Base-by-base conservation (phyloP, 1,140 invertebrate species). In the Bombus fervidus region DNA sequence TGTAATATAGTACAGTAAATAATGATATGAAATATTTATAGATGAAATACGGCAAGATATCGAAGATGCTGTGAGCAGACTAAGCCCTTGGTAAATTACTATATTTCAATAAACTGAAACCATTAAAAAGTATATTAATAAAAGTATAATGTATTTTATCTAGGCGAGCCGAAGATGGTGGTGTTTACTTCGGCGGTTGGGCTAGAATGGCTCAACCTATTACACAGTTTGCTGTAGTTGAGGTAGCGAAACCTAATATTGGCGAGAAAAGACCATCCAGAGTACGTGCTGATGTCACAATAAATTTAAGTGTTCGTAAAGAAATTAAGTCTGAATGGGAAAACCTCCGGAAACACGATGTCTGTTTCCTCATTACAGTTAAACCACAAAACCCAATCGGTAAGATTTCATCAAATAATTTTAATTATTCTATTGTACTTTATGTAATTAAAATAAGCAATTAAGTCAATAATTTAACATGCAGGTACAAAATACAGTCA, bases 41-140 rank as follows among this genome's bases (percentile, higher is more conserved):
- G 98, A 99, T 96, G 99, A 99, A 96, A 99, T 99, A 86, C 96
- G 99, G 57, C 99, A 99, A 95, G 99, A 99, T 92, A 98, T 99
- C 81, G 99, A 99, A 96, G 99, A 99, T 96, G 97, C 98, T 10
- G 97, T 99, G 0, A 98, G 98, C 92, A 96, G 99, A 90, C 96
- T 99, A 91, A 98, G 98, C 92, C 99, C 99, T 78, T 99, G 99
- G 98, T 97, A 96, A 95, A 94, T 92, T 41, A 80, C 72, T 10
- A 25, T 3, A 10, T 83, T 69, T 41, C 68, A 62, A 71, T 37
- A 15, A 28, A 12, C 13, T 79, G 4, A 22, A 64, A 6, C 31
- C 25, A 10, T 69, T 53, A 9, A 6, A 25, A 25, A 37, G 6
- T 1, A 34, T 34, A 39, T 22, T 66, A 31, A 64, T 31, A 12